Conservation (phyloP, 2,797 vertebrate species). For the Kryptolebias ocellatus region DNA sequence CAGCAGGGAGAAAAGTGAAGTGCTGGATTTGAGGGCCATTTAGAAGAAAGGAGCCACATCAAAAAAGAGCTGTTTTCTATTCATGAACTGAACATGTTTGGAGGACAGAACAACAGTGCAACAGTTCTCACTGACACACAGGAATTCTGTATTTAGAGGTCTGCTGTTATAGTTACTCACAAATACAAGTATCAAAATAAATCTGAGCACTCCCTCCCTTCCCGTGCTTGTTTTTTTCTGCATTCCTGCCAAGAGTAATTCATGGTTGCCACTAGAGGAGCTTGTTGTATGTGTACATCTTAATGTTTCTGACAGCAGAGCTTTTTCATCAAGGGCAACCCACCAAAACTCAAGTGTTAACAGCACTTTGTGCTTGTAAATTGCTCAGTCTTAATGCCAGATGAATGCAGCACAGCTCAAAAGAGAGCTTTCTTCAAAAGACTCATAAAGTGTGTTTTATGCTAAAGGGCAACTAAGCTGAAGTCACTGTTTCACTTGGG, state of each 20-base stretch:
- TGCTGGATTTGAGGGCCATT: slow-evolving; percentile 67
- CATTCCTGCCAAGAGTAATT: slow-evolving; percentile 50
- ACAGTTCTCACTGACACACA: slow-evolving; percentile 51
- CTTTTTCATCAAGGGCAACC: slow-evolving; percentile 44
- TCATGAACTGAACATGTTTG: slow-evolving; percentile 62
- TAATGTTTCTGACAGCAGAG: slow-evolving; percentile 53
- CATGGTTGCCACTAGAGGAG: slow-evolving; percentile 46
- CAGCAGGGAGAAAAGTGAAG: slow-evolving; percentile 54
- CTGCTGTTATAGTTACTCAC: slow-evolving; percentile 30
- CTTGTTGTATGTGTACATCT: slow-evolving; percentile 52
- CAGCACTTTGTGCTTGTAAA: slow-evolving; percentile 41
- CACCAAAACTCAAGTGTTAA: slow-evolving; percentile 57
- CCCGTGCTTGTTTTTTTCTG: slow-evolving; percentile 22
- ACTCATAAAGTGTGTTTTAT: slow-evolving; percentile 30
- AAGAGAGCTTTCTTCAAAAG: slow-evolving; percentile 43
- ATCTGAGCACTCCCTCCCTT: slow-evolving; percentile 33
- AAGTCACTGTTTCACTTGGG: slow-evolving; percentile 23
- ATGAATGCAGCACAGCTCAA: slow-evolving; percentile 36
- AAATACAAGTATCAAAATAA: slow-evolving; percentile 34
- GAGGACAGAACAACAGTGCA: slow-evolving; percentile 48
- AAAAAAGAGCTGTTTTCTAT: slow-evolving; percentile 68
- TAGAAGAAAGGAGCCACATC: slow-evolving; percentile 57
- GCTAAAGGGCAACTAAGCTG: slow-evolving; percentile 39
- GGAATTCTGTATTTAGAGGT: slow-evolving; percentile 57
- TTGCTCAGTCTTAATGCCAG: slow-evolving; percentile 48